Conservation (phyloP, 2,113 vertebrate species). For the Notiomystis cincta region DNA sequence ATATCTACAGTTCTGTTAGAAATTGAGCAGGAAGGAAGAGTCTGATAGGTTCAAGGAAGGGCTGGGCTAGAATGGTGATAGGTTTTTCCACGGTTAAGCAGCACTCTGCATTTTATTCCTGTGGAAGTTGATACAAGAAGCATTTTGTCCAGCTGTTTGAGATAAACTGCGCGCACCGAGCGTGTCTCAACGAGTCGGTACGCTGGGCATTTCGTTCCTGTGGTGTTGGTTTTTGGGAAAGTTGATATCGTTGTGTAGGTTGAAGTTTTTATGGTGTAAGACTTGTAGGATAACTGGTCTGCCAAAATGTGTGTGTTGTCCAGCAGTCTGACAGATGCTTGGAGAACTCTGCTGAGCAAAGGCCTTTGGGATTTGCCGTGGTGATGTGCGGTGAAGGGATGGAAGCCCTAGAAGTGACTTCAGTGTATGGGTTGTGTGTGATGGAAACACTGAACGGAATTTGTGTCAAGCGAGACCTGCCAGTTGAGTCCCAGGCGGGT, state of each 20-base stretch:
- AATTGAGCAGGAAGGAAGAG: neutral
- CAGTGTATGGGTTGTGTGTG: fast-evolving
- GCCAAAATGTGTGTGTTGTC: too few relatives aligned
- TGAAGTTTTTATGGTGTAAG: neutral
- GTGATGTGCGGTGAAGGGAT: neutral
- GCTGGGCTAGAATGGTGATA: neutral
- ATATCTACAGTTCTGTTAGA: neutral
- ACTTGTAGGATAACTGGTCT: neutral
- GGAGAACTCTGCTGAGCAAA: fast-evolving
- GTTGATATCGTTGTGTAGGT: fast-evolving
- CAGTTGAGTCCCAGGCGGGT: fast-evolving
- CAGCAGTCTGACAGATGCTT: fast-evolving
- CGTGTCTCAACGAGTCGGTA: fast-evolving
- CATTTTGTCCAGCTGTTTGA: neutral
- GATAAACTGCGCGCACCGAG: fast-evolving
- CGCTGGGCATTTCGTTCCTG: fast-evolving
- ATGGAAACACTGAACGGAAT: neutral
- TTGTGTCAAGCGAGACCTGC: fast-evolving
- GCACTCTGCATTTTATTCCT: neutral
- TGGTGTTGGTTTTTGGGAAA: neutral
- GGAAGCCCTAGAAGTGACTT: neutral
- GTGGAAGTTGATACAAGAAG: neutral
- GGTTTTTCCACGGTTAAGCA: neutral
- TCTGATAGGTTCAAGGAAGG: neutral
- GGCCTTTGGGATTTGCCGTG: fast-evolving